These are phyloP conservation scores for Nasonia giraulti DNA, from an alignment of 1,140 invertebrate genomes.

Conservation along the genomic window DNA sequence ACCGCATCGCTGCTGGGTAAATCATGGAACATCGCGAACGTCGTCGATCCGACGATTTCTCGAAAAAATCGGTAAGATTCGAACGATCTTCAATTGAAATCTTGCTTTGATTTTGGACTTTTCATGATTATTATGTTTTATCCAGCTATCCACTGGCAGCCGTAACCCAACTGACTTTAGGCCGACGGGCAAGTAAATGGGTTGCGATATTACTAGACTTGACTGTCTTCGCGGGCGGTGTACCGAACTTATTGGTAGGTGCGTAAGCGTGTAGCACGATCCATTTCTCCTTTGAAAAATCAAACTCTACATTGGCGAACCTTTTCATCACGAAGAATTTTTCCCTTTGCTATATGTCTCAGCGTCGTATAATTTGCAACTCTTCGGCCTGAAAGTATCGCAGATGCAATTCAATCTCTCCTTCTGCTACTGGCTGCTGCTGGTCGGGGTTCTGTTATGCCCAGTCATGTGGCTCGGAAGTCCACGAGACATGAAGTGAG, in stretches of 20 bases:
- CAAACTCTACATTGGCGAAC: too few relatives aligned
- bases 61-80: slow-evolving; percentile 78
- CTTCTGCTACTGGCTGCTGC: slow-evolving; percentile 85
- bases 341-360: neutral
- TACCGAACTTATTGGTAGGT: slow-evolving; percentile 86
- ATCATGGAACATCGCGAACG: slow-evolving; percentile 83
- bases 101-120: neutral
- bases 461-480: slow-evolving; percentile 89
- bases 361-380: slow-evolving; percentile 85
- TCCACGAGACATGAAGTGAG: slow-evolving; percentile 88
- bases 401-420: slow-evolving; percentile 78
- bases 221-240: slow-evolving; percentile 83
- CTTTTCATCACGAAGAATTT: neutral
- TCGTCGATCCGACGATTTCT: slow-evolving; percentile 79
- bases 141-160: slow-evolving; percentile 84
- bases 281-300: neutral
- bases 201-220: slow-evolving; percentile 83
- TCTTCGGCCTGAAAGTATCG: slow-evolving; percentile 81
- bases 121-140: slow-evolving; percentile 6
- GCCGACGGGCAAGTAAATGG: slow-evolving; percentile 74
- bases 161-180: slow-evolving; percentile 83
- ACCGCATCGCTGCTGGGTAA: slow-evolving; percentile 83
- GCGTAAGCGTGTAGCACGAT: slow-evolving; percentile 57
- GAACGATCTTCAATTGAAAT: neutral
- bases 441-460: slow-evolving; percentile 81